Conservation (phyloP, 1,140 invertebrate species). For the Diorhabda elongata region DNA sequence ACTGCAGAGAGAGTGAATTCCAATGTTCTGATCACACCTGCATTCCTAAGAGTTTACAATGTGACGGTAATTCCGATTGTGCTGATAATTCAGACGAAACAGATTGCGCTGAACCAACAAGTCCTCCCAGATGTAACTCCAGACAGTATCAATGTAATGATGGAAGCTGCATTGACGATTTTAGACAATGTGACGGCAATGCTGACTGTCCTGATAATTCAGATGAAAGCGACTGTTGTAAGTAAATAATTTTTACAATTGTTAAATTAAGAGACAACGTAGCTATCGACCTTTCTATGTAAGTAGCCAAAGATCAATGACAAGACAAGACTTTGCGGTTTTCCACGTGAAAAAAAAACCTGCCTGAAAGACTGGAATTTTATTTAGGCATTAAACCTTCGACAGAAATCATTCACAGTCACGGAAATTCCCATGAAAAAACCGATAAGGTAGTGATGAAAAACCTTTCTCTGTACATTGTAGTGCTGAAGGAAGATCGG, state of each 20-base stretch:
- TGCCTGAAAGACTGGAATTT: too few species aligned
- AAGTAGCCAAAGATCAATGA: background rate
- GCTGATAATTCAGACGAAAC: slow-evolving; percentile 64
- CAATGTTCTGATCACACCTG: slow-evolving; percentile 67
- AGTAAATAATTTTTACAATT: slow-evolving; percentile 47
- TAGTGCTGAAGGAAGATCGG: too few species aligned
- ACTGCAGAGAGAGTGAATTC: slow-evolving; percentile 51
- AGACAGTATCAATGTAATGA: slow-evolving; percentile 68
- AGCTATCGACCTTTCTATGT: background rate
- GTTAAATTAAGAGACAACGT: background rate
- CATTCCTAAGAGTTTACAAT: slow-evolving; percentile 59
- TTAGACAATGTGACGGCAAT: slow-evolving; percentile 84
- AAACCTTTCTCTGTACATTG: too few species aligned
- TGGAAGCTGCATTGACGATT: slow-evolving; percentile 85
- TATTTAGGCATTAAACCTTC: too few species aligned
- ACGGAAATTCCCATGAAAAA: too few species aligned
- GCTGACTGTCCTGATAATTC: slow-evolving; percentile 81
- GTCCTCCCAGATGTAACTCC: slow-evolving; percentile 43
- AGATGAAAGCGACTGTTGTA: slow-evolving; percentile 81
- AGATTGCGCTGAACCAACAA: slow-evolving; percentile 41
- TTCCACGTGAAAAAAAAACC: too few species aligned
- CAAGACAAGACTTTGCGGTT: too few species aligned
- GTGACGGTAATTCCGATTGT: slow-evolving; percentile 63
- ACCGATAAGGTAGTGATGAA: too few species aligned
- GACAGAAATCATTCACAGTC: too few species aligned